These are phyloP conservation scores for Zoanthus sociatus DNA, from an alignment of 92 coral and sea anemone genomes.

Conservation along the genomic window DNA sequence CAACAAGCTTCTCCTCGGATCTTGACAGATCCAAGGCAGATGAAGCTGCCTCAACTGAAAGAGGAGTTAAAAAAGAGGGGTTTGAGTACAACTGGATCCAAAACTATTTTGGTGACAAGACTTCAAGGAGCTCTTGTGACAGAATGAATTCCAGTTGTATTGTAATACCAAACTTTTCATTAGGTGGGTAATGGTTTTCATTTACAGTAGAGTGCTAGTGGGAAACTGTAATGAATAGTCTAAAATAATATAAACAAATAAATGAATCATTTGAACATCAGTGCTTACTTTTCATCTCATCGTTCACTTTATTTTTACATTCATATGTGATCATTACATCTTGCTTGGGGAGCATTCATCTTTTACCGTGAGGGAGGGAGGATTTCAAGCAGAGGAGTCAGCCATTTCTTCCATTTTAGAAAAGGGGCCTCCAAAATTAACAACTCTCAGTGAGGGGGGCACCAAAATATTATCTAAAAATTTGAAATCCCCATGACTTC, in stretches of 20 bases:
- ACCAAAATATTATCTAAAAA: neutral
- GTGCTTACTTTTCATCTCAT: neutral
- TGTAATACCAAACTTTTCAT: neutral
- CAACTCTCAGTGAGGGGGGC: neutral
- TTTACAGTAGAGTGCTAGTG: conserved; percentile 3
- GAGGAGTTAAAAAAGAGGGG: conserved; percentile 2
- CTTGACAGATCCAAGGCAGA: neutral
- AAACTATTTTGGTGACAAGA: neutral
- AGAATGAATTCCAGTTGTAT: neutral
- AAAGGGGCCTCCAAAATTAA: neutral
- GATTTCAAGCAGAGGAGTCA: neutral
- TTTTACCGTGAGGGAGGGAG: neutral
- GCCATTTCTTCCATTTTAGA: neutral
- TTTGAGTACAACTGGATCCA: conserved; percentile 3
- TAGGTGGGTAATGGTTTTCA: conserved; percentile 14
- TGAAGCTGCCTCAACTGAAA: neutral
- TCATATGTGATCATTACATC: neutral
- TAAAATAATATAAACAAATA: neutral
- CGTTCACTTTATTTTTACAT: neutral
- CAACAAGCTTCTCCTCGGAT: neutral
- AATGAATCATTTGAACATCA: neutral
- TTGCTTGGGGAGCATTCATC: neutral
- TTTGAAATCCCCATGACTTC: neutral
- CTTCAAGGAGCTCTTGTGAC: conserved; percentile 20
- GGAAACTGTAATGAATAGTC: neutral